phyloP scores from a whole-genome alignment of 2,797 vertebrate species.

The Odontamblyopus lacepedii region DNA sequence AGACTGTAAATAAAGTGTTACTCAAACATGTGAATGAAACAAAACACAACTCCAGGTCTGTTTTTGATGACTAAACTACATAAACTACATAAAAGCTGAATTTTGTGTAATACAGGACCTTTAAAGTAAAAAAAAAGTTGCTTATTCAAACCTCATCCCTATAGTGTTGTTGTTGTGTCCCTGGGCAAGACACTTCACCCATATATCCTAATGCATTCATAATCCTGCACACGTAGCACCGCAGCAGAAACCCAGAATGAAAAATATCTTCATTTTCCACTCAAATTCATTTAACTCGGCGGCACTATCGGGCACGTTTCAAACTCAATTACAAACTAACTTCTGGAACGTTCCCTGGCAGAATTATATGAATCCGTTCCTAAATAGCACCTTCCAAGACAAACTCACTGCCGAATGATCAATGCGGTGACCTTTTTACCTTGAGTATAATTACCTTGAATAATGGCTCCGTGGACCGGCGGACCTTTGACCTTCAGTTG shows the following conservation, averaged over 20 bases:
- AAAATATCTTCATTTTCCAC: no score
- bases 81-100: no score
- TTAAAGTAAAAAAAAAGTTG: no score
- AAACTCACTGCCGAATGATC: not conserved
- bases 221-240: not conserved
- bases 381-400: not conserved
- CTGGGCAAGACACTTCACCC: not conserved
- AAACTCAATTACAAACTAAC: not conserved
- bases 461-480: slow-evolving; percentile 1
- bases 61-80: no score
- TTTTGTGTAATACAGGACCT: no score
- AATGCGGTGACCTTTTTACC: slow-evolving; percentile 2
- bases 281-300: not conserved
- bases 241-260: not conserved
- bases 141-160: no score
- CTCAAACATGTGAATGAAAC: no score
- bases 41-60: no score
- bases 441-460: not conserved
- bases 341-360: not conserved
- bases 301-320: not conserved
- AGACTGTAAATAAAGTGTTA: no score
- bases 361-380: not conserved
- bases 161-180: not conserved
- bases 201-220: not conserved
- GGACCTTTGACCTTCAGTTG: slow-evolving; percentile 11